These are phyloP conservation scores for Hofmannophila pseudospretella DNA, from an alignment of 2,888 invertebrate species.

Conservation along the genomic window DNA sequence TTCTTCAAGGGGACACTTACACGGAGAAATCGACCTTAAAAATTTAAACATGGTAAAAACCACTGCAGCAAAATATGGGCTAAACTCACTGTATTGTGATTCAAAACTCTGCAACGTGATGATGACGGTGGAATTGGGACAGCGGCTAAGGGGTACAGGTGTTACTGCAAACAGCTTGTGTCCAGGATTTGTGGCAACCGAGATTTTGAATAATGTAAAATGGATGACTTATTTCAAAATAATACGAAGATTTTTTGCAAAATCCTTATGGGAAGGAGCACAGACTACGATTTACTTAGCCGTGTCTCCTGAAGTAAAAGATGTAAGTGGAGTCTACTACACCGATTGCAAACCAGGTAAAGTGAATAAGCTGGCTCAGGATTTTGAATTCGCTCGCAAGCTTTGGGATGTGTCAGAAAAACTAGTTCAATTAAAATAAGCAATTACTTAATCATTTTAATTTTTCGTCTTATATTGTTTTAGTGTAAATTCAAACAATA, in stretches of 20 bases:
- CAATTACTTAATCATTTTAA: no score
- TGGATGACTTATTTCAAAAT: neutral
- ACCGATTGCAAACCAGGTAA: conserved; percentile 63
- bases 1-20: conserved; percentile 42
- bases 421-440: conserved; percentile 22
- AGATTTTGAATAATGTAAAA: neutral
- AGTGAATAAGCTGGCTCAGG: conserved; percentile 50
- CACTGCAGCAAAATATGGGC: conserved; percentile 23
- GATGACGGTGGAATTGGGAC: conserved; percentile 84
- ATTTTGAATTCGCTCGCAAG: conserved; percentile 65
- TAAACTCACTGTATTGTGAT: neutral
- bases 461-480: no score
- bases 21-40: conserved; percentile 36
- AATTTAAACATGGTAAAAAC: conserved; percentile 46
- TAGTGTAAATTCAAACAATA: no score
- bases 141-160: conserved; percentile 80
- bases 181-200: conserved; percentile 86
- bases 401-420: conserved; percentile 80
- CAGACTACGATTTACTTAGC: conserved; percentile 69
- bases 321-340: conserved; percentile 77
- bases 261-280: conserved; percentile 29
- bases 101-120: conserved; percentile 82
- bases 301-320: conserved; percentile 59
- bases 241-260: conserved; percentile 17
- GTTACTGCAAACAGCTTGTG: conserved; percentile 88